Evolutionary conservation across 2,797 vertebrate genomes (phyloP).

Genomic region (Peromyscus melanophrys): DNA sequence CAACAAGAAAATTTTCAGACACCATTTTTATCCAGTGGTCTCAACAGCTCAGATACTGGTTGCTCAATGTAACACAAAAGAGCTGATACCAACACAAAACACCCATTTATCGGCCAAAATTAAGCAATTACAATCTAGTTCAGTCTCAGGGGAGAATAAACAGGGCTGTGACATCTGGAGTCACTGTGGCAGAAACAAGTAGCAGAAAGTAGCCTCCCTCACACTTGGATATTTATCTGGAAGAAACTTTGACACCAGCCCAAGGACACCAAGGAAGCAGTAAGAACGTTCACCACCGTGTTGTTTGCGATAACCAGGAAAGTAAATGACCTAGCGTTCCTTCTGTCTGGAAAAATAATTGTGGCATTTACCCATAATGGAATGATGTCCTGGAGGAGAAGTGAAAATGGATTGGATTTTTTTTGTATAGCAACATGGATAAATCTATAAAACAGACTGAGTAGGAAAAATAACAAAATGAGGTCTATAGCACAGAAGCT

Average conservation of each 20-base stretch:
- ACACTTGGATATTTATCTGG: background rate
- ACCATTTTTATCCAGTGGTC: background rate
- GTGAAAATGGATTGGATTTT: conserved; percentile 62
- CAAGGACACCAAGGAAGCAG: conserved; percentile 21
- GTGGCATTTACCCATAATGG: conserved; percentile 47
- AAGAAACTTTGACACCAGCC: conserved; percentile 13
- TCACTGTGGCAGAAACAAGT: background rate
- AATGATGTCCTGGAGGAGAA: conserved; percentile 28
- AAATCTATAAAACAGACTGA: conserved; percentile 64
- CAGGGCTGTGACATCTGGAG: background rate
- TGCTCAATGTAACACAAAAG: background rate
- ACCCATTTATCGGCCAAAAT: background rate
- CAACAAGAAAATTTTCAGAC: background rate
- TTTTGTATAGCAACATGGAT: conserved; percentile 51
- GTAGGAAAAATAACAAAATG: conserved; percentile 52
- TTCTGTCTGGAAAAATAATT: conserved; percentile 52
- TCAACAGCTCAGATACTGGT: background rate
- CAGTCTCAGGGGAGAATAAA: background rate
- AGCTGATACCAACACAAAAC: background rate
- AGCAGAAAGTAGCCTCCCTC: background rate
- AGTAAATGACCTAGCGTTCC: background rate
- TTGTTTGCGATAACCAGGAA: conserved; percentile 36
- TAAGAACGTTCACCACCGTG: background rate
- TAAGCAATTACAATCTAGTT: background rate
- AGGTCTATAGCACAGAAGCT: conserved; percentile 11